Evolutionary conservation across 2,888 invertebrate genomes (phyloP).

Genomic region (Apodemia duryi): DNA sequence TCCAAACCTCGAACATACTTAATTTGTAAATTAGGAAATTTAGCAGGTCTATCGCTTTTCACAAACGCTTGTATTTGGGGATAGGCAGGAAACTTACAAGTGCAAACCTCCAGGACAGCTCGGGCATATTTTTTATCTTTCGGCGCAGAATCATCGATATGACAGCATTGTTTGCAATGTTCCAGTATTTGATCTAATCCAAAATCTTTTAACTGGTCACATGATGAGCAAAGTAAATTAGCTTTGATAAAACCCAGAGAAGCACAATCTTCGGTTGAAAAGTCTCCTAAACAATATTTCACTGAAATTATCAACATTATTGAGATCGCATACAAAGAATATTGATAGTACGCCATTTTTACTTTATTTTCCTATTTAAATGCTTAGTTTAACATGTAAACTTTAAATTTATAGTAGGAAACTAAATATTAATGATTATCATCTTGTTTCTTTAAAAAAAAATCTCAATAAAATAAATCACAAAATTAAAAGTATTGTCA

Average conservation of each 20-base stretch:
- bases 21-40: constrained; percentile 94
- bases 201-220: constrained; percentile 89
- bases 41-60: constrained; percentile 92
- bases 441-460: not conserved
- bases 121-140: constrained; percentile 90
- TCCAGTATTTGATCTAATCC: constrained; percentile 83
- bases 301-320: constrained; percentile 9
- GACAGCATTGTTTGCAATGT: constrained; percentile 89
- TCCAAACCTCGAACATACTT: constrained; percentile 96
- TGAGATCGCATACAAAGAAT: not conserved
- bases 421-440: too few species aligned
- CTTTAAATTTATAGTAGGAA: not conserved
- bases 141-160: constrained; percentile 83
- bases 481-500: too few species aligned
- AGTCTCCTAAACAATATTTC: constrained; percentile 64
- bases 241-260: constrained; percentile 91
- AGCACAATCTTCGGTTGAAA: constrained; percentile 90
- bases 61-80: constrained; percentile 99
- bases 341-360: not conserved
- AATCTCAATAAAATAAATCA: not conserved
- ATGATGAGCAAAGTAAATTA: constrained; percentile 92
- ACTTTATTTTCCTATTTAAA: not conserved
- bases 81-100: constrained; percentile 98
- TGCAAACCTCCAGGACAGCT: constrained; percentile 97
- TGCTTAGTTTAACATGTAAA: not conserved